Base-by-base conservation (phyloP, 2,113 vertebrate species). In the Pteropus alecto region DNA sequence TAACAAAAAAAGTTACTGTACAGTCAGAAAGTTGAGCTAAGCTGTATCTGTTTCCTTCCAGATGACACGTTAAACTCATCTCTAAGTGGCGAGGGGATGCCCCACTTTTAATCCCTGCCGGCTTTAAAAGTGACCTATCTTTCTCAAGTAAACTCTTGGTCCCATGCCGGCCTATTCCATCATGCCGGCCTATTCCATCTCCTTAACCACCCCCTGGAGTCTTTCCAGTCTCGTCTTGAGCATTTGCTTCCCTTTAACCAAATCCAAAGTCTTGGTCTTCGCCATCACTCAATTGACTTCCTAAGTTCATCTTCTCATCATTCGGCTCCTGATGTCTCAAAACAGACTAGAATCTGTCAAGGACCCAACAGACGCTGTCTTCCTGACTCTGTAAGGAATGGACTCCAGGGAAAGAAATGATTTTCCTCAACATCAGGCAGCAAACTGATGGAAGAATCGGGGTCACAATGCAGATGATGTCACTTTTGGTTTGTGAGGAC, bases 391-490 rank as follows among this genome's bases (percentile, higher is more conserved):
- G 56, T 24, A 19, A 76, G 18, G 19, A 78, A 77, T 6, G 30
- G 21, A 38, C 24, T 33, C 13, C 30, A 60, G 21, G 7, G 22
- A 70, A 41, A 83, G 60, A 87, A 48, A 28, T 35, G 6, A 56
- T n/a, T 81, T 79, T 77, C 60, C 51, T 13, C 33, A 79, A 41
- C 10, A 9, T 65, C 54, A 86, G 22, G 15, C 30, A 85, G 35
- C 14, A 54, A 51, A 18, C 12, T 8, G 26, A 60, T 7, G 21
- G 54, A 38, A 92, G 60, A 87, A 79, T 33, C 21, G 22, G 61
- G 16, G 26, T 54, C n/a, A 30, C 4, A 22, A 6, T 28, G 26
- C 28, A 33, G 9, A 12, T 0, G 22, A 7, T 0, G 5, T 7
- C 21, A 2, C 13, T 33, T 85, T 48, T 4, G 30, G 2, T 82